phyloP scores from a whole-genome alignment of 2,888 invertebrate genomes.

The Trichopria drosophilae region DNA sequence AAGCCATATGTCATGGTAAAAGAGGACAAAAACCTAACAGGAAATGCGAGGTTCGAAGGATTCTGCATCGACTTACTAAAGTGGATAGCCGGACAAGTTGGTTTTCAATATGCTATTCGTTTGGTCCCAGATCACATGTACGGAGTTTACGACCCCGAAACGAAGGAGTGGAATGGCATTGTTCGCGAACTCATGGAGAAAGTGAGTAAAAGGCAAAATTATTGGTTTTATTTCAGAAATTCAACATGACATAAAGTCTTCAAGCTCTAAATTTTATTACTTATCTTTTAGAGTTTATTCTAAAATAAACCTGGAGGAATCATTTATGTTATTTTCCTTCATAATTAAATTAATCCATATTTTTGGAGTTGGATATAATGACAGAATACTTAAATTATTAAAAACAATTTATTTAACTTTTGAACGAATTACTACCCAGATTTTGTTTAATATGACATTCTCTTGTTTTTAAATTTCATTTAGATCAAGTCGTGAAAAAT shows the following conservation, averaged over 20 bases:
- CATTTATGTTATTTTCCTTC: too few species aligned
- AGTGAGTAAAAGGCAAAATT: conserved; percentile 60
- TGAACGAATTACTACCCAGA: too few species aligned
- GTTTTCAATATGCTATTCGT: conserved; percentile 83
- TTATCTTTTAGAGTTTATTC: too few species aligned
- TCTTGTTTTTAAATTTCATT: too few species aligned
- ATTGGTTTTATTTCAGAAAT: background rate
- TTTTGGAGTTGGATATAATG: too few species aligned
- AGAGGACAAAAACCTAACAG: conserved; percentile 80
- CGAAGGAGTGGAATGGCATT: conserved; percentile 89
- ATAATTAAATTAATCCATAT: too few species aligned
- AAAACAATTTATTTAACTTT: too few species aligned
- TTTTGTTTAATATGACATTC: too few species aligned
- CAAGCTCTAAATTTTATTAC: background rate
- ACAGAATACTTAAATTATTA: too few species aligned
- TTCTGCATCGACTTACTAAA: conserved; percentile 89
- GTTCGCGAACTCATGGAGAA: conserved; percentile 84
- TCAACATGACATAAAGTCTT: background rate
- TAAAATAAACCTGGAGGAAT: too few species aligned
- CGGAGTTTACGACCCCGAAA: conserved; percentile 83
- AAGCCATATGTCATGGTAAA: conserved; percentile 91
- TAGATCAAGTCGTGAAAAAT: too few species aligned
- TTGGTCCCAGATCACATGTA: conserved; percentile 88
- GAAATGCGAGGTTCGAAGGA: conserved; percentile 85
- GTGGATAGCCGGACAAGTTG: conserved; percentile 79